Evolutionary conservation across 2,797 vertebrate genomes (phyloP).

Genomic region (Oryzias dopingdopingensis): DNA sequence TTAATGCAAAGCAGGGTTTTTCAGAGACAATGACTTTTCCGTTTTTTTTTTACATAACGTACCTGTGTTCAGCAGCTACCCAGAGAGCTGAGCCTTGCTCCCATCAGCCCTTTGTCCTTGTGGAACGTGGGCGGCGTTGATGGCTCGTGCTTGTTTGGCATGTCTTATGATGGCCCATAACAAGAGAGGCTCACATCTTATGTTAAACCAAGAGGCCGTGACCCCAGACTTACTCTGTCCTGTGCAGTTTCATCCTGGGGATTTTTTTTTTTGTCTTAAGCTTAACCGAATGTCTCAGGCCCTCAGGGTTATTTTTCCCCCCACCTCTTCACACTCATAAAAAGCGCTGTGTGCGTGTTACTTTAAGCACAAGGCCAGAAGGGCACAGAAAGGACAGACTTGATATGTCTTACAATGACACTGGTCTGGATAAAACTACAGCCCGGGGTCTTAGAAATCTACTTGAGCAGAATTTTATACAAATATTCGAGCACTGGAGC

Average conservation of each 20-base stretch:
- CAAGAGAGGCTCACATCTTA: conserved; percentile 60
- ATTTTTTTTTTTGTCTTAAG: conserved; percentile 50
- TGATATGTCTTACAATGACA: conserved; percentile 52
- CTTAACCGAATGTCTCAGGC: conserved; percentile 63
- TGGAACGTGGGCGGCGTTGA: conserved; percentile 53
- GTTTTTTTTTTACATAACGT: conserved; percentile 23
- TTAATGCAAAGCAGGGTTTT: conserved; percentile 25
- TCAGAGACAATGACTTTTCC: not conserved
- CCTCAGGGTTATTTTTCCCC: conserved; percentile 44
- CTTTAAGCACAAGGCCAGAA: conserved; percentile 65
- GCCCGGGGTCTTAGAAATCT: conserved; percentile 34
- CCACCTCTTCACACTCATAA: conserved; percentile 53
- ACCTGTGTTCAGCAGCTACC: conserved; percentile 16
- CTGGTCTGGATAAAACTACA: conserved; percentile 46
- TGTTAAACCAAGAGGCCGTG: conserved; percentile 63
- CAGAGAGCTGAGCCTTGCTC: conserved; percentile 39
- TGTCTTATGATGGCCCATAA: conserved; percentile 66
- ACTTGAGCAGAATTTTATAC: conserved; percentile 21
- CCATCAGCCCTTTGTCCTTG: conserved; percentile 77
- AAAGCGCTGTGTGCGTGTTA: conserved; percentile 54
- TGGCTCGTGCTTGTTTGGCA: conserved; percentile 68
- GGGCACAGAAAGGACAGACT: conserved; percentile 53
- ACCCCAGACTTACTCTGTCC: conserved; percentile 61
- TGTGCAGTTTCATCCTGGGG: conserved; percentile 72
- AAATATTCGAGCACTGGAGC: conserved; percentile 29